Evolutionary conservation across 2,888 invertebrate species (phyloP), one percentile per base, ranked within the genome.

Genomic region (Plemyria rubiginata): DNA sequence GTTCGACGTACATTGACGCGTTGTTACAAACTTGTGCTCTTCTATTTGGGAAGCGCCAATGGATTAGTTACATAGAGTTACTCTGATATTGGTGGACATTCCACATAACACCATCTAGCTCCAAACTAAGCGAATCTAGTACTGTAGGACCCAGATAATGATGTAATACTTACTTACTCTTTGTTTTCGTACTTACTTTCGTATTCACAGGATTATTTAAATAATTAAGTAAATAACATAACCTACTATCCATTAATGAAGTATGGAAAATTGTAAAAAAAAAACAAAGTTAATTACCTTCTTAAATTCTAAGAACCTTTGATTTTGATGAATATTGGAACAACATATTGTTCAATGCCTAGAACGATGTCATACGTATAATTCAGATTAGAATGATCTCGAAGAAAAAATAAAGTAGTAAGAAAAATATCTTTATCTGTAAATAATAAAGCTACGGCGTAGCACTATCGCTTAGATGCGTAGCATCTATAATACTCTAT

Each of bases 1-100:
- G 73, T 80, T 74, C 68, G 61, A 64, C 51, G 64, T 86, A 78
- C 86, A 87, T 79, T 71, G 81, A 72, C 63, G 79, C 70, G 72
- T 69, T 53, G 48, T 52, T 64, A 62, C 40, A 65, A 51, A 45
- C 29, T 64, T 45, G 68, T 49, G 28, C 58, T 68, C 53, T 51
- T 61, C 62, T 71, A 54, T 71, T 75, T 68, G 60, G 50, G 43
- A 72, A 29, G 52, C 73, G 54, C 65, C 78, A 68, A 73, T 82
- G 81, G 73, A 75, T 74, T n/a, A n/a, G 66, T 65, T 63, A 64
- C 45, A 32, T 29, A 48, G 8, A 38, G 48, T 46, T 32, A 13
- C 22, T 60, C 45, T 40, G 3, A 22, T 22, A 22, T 22, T 22
- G 3, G 22, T 22, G 22, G 22, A 22, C 22, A 22, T 22, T 22